Percentiles rank a stretch among this genome's conserved stretches.
Conservation (phyloP, 2,888 invertebrate species). For the Tupiocoris notatus region DNA sequence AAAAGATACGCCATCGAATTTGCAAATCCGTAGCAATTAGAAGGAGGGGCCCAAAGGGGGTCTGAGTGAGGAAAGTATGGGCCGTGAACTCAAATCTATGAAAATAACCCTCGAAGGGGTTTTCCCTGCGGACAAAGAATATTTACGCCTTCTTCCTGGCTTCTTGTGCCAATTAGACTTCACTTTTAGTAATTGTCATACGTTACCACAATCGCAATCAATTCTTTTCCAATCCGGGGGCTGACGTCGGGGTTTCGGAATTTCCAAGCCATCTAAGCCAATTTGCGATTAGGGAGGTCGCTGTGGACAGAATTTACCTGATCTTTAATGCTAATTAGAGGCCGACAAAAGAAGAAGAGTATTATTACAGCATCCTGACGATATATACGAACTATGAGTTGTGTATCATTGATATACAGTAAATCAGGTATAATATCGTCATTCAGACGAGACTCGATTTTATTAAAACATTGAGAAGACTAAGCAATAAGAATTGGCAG, state of each 20-base stretch:
- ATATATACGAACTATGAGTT: too few species aligned
- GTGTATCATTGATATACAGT: too few species aligned
- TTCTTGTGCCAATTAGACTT: not conserved
- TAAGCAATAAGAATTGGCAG: not conserved
- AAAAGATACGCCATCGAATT: slow-evolving; percentile 37
- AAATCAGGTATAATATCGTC: too few species aligned
- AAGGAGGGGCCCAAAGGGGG: not conserved
- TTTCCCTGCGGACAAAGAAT: slow-evolving; percentile 3
- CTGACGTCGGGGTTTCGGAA: slow-evolving; percentile 3
- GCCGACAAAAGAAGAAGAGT: too few species aligned
- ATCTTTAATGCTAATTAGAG: too few species aligned
- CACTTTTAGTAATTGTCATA: slow-evolving; percentile 33
- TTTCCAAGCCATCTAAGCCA: not conserved
- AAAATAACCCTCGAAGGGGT: slow-evolving; percentile 30
- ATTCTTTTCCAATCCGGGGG: slow-evolving; percentile 20
- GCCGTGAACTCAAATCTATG: not conserved
- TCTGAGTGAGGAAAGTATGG: not conserved
- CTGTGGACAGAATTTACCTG: too few species aligned
- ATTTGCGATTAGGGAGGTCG: slow-evolving; percentile 2
- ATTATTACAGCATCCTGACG: too few species aligned
- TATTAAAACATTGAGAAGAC: not conserved
- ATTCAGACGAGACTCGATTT: too few species aligned
- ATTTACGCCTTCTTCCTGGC: slow-evolving; percentile 29
- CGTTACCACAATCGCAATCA: slow-evolving; percentile 39
- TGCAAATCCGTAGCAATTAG: slow-evolving; percentile 43